Evolutionary conservation across 2,113 vertebrate genomes (phyloP).

Genomic region (pig (Sus scrofa)): DNA sequence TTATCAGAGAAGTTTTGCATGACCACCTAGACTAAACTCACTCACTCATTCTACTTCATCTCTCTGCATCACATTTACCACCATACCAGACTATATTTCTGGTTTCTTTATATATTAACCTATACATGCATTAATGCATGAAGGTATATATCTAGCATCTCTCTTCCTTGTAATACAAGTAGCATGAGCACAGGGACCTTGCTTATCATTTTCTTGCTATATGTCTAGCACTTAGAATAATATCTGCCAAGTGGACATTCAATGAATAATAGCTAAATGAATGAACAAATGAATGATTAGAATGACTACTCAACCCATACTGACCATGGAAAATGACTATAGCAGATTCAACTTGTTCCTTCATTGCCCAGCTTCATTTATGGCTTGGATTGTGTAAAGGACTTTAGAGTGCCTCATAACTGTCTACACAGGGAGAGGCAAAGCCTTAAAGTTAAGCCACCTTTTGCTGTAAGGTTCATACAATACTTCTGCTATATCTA

Average conservation of each 20-base stretch:
- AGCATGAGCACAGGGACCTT: not conserved
- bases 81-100: not conserved
- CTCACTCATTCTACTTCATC: not conserved
- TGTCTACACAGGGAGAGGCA: not conserved
- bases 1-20: not conserved
- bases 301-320: not conserved
- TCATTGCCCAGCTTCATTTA: not conserved
- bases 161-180: not conserved
- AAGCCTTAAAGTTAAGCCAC: not conserved
- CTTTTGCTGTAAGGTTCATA: not conserved
- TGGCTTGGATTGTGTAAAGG: not conserved
- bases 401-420: not conserved
- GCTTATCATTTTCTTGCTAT: not conserved
- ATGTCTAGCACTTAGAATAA: not conserved
- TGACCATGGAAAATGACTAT: not conserved
- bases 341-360: not conserved
- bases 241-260: not conserved
- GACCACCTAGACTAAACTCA: not conserved
- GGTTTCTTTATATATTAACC: not conserved
- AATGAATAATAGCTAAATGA: constrained; percentile 20
- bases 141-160: not conserved
- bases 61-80: not conserved
- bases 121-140: not conserved
- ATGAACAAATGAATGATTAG: not conserved
- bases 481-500: not conserved